Evolutionary conservation across 2,888 invertebrate genomes (phyloP), one percentile per base, ranked within the genome.

Genomic region (Apodemia mormo): DNA sequence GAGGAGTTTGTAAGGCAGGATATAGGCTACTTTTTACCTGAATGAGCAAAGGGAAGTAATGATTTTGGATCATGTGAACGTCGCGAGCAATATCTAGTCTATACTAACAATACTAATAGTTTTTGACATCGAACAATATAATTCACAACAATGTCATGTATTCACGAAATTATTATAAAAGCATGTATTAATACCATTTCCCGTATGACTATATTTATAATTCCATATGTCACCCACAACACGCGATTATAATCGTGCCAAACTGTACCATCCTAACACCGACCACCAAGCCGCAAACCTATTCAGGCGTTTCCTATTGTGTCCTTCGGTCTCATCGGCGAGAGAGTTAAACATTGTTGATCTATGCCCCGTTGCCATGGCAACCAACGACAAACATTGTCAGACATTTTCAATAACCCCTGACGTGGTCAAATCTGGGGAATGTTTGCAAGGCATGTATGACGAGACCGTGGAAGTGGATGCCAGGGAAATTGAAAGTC

Each of bases 381-480:
- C 85, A 82, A 92, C 90, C 69, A 85, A 78, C 75, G 87, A 91
- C 86, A 92, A 92, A 91, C 92, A 92, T 78, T 90, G 91, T 80
- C 92, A 92, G 77, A 92, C 92, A n/a, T 78, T 82, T 71, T 78
- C 52, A 8, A 22, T n/a, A 22, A 1, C 76, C 74, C 79, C 82
- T 76, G 82, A 73, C 67, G 78, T 72, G 71, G 52, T 22, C 52
- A 81, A 80, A 72, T 6, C 58, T 14, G 56, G 65, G 29, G 65
- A 52, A 33, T 67, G 72, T 74, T 68, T 65, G 67, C 83, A 81
- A 78, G 88, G 84, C 70, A 94, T 94, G 93, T 94, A 94, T 80
- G 95, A 95, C 87, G 95, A 95, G 81, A 94, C 93, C 2, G 94
- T 95, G 66, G 91, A 93, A 70, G 94, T 94, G 65, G 85, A 90